A percentile compares a stretch with the other conserved stretches of the same genome.
Conservation (phyloP, 2,888 invertebrate species). For the Rutpela maculata region DNA sequence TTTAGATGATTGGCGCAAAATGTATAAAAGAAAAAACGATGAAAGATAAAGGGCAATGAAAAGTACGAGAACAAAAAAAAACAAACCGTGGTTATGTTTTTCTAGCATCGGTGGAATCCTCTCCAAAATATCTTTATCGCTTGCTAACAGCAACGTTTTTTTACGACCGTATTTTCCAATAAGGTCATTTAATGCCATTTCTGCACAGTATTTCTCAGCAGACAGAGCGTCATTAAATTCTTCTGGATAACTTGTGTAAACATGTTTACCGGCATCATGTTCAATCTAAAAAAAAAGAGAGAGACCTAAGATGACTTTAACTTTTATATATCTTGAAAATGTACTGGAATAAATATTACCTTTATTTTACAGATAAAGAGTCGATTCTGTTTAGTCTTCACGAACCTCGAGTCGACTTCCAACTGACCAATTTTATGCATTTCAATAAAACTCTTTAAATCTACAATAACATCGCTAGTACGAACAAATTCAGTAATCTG, state of each 20-base stretch:
- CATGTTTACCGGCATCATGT: no score
- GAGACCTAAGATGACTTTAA: no score
- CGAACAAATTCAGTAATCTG: conserved; percentile 52
- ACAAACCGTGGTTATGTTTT: conserved; percentile 71
- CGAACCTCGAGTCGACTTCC: conserved; percentile 45
- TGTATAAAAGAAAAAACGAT: background rate
- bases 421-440: conserved; percentile 65
- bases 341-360: conserved; percentile 50
- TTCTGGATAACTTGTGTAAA: conserved; percentile 73
- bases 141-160: conserved; percentile 63
- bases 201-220: conserved; percentile 72
- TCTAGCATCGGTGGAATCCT: conserved; percentile 73
- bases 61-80: no score
- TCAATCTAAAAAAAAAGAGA: conserved; percentile 65
- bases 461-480: conserved; percentile 63
- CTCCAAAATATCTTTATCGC: conserved; percentile 64
- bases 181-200: conserved; percentile 70
- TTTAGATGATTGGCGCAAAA: background rate
- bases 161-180: conserved; percentile 63
- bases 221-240: conserved; percentile 70
- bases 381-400: conserved; percentile 53
- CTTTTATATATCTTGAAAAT: background rate
- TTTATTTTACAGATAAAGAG: conserved; percentile 65
- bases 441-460: conserved; percentile 65
- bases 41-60: no score